Conservation (phyloP, 2,113 vertebrate species). For the Peucedramus taeniatus region DNA sequence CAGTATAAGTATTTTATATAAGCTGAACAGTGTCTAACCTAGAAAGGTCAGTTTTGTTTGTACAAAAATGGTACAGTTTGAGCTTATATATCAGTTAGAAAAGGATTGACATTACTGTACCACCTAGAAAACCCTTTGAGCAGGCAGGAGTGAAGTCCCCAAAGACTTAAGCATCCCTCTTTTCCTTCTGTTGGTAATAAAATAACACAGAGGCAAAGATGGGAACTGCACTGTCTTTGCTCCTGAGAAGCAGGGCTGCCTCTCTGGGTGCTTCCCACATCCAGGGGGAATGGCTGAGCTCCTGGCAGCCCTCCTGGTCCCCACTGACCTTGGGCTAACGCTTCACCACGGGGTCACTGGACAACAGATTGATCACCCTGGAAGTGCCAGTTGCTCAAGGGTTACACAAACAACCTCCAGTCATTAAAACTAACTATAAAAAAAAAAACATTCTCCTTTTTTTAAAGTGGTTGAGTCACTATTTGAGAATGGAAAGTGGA, state of each 20-base stretch:
- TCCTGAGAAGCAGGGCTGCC: background rate
- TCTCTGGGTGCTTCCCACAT: background rate
- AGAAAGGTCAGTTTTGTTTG: background rate
- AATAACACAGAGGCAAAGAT: background rate
- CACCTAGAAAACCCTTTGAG: background rate
- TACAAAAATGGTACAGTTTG: background rate
- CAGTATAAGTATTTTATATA: background rate
- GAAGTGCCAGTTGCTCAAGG: background rate
- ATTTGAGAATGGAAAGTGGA: background rate
- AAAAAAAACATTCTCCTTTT: background rate
- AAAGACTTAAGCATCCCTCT: background rate
- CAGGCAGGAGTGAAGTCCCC: background rate
- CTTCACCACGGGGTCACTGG: background rate
- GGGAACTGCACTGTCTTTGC: background rate
- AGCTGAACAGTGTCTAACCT: background rate
- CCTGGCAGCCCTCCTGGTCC: background rate
- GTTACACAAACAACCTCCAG: constrained; percentile 45
- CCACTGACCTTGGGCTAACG: background rate
- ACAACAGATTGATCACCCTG: constrained; percentile 34
- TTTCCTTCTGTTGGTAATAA: background rate
- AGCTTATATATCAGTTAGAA: background rate
- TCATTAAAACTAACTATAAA: background rate
- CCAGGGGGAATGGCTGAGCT: background rate
- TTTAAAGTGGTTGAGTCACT: background rate
- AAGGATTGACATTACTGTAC: background rate